Evolutionary conservation across 2,797 vertebrate genomes (phyloP).

Genomic region (Melanogrammus aeglefinus): DNA sequence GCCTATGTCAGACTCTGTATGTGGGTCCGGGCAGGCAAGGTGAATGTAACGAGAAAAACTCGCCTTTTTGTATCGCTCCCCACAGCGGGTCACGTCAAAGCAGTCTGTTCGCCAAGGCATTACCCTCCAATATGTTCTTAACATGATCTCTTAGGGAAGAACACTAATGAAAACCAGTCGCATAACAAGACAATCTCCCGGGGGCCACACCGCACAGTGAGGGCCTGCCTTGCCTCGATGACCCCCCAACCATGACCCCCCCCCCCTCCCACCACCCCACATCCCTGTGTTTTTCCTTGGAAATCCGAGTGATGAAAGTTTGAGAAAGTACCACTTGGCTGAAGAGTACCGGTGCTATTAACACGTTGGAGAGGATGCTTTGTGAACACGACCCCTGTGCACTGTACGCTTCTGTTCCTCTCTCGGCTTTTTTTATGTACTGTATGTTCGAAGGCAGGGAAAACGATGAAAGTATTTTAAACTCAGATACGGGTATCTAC

Average conservation of each 20-base stretch:
- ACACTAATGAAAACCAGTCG: constrained; percentile 73
- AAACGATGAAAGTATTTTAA: constrained; percentile 78
- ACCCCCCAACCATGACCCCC: no score
- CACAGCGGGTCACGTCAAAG: constrained; percentile 59
- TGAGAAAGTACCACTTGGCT: constrained; percentile 52
- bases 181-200: constrained; percentile 61
- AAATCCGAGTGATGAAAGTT: constrained; percentile 59
- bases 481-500: constrained; percentile 83
- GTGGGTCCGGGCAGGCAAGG: constrained; percentile 61
- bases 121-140: constrained; percentile 76
- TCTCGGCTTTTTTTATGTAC: constrained; percentile 68
- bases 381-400: constrained; percentile 72
- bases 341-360: constrained; percentile 77
- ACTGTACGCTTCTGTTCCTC: constrained; percentile 67
- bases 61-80: constrained; percentile 66
- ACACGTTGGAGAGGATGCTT: constrained; percentile 78
- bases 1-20: constrained; percentile 55
- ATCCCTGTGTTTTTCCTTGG: constrained; percentile 63
- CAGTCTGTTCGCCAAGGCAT: constrained; percentile 67
- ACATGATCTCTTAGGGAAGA: constrained; percentile 73
- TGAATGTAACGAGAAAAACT: constrained; percentile 74
- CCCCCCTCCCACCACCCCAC: no score
- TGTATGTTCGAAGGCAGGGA: constrained; percentile 74
- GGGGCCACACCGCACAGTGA: constrained; percentile 62
- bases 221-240: constrained; percentile 56